Base-by-base conservation (phyloP, 2,113 vertebrate genomes). In the Oncorhynchus clarkii region DNA sequence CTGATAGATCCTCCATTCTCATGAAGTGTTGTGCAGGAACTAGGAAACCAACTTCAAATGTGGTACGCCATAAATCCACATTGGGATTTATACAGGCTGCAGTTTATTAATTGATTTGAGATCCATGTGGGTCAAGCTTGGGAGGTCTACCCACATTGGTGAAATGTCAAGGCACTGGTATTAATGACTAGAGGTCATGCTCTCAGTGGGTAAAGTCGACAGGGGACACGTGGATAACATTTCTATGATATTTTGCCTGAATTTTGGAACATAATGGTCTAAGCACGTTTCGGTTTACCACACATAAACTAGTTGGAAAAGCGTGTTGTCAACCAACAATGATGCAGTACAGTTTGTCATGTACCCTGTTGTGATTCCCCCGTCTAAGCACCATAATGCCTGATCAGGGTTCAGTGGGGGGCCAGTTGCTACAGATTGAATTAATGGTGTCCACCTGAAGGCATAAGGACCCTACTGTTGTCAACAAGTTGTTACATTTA, bases 111-210 rank as follows among this genome's bases (percentile, higher is more conserved):
- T 80, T 92, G 87, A 92, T 89, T 92, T 91, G 85, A 70, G 82
- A 70, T 81, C 78, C 29, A 64, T 71, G 78, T 60, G 6, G 51
- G 81, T 83, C 81, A 79, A 83, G 72, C 74, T 3, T 68, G 85
- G 16, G 69, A 11, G 78, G 88, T 87, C 89, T 86, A 89, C 89
- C 91, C 89, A 90, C 85, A 80, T 82, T 76, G 89, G 65, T 29
- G 49, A 70, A 0, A 78, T 87, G 85, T 90, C 82, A 81, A 72
- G 85, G 86, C 49, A 24, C 18, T 2, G 81, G 85, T 90, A 92
- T 88, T 89, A 86, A 87, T 71, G 87, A 76, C 73, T 24, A 26
- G 5, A 75, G 77, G 78, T 81, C 77, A 73, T n/a, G 79, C 76
- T 75, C 67, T 74, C 79, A 69, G 77, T 73, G 75, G 79, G 54